Conservation (phyloP, 2,113 vertebrate genomes). For the Pseudonaja textilis region DNA sequence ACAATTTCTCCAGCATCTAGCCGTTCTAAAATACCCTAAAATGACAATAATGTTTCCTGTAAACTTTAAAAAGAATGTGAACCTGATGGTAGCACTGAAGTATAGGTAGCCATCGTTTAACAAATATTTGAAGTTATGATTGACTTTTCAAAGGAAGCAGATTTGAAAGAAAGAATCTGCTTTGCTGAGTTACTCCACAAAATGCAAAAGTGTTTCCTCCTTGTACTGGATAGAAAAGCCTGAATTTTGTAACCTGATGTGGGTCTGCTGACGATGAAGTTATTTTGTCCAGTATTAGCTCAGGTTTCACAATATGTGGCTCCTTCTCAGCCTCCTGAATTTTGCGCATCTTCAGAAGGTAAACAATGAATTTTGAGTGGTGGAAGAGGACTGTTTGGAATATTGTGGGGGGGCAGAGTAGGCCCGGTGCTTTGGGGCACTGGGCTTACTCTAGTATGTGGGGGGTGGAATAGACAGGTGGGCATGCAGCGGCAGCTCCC, state of each 20-base stretch:
- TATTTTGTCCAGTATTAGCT: not conserved
- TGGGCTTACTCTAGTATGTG: not conserved
- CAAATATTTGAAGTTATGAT: not conserved
- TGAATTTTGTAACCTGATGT: not conserved
- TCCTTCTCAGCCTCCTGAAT: not conserved
- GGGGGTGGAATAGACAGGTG: not conserved
- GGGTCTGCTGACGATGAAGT: not conserved
- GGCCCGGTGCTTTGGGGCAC: not conserved
- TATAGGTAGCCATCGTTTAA: not conserved
- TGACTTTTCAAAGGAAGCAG: not conserved
- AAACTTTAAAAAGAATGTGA: not conserved
- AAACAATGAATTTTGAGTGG: not conserved
- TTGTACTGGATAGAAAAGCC: not conserved
- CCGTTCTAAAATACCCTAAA: constrained; percentile 88
- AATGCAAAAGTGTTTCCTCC: not conserved
- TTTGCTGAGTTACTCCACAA: not conserved
- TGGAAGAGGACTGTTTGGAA: not conserved
- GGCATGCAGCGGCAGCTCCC: not conserved
- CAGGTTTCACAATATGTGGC: not conserved
- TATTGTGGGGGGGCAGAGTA: not conserved
- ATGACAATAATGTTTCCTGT: not conserved
- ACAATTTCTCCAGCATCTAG: constrained; percentile 89
- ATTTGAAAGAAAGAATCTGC: not conserved
- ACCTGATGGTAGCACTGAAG: not conserved
- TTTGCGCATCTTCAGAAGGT: not conserved